A percentile compares a stretch with the other conserved stretches of the same genome.
phyloP scores from a whole-genome alignment of 2,888 invertebrate species.

The Drosophila greeni region DNA sequence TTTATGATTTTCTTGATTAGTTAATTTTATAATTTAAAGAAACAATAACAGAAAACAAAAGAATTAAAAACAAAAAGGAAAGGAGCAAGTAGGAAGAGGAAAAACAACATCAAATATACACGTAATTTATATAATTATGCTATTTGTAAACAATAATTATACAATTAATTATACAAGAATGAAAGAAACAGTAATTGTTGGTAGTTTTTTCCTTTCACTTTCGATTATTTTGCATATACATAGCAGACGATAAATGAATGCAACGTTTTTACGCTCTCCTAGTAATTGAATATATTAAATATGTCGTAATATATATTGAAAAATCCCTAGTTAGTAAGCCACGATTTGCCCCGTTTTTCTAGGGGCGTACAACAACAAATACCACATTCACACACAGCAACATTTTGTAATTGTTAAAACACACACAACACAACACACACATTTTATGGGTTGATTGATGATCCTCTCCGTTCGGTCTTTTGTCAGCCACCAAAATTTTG shows the following conservation, averaged over 20 bases:
- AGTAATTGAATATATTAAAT: conserved; percentile 61
- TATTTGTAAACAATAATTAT: conserved; percentile 71
- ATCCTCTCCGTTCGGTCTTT: conserved; percentile 2
- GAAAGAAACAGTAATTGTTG: conserved; percentile 53
- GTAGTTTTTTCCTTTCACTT: conserved; percentile 49
- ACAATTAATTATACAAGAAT: conserved; percentile 50
- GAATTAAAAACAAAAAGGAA: conserved; percentile 9
- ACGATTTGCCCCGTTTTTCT: conserved; percentile 63
- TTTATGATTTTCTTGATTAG: conserved; percentile 66
- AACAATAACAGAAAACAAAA: conserved; percentile 8
- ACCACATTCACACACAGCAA: conserved; percentile 16
- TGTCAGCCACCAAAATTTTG: conserved; percentile 18
- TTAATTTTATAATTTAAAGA: conserved; percentile 68
- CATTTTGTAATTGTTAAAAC: conserved; percentile 37
- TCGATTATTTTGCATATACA: conserved; percentile 22
- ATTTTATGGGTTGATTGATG: conserved; percentile 40
- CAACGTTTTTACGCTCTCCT: conserved; percentile 63
- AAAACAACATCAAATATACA: conserved; percentile 57
- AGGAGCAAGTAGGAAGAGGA: conserved; percentile 25
- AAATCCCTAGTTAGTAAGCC: conserved; percentile 57
- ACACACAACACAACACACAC: conserved; percentile 8
- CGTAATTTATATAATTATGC: conserved; percentile 63
- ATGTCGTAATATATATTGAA: conserved; percentile 53
- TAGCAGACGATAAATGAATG: conserved; percentile 38
- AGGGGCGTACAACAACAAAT: conserved; percentile 39